Conservation (phyloP, 2,113 vertebrate genomes). For the Oryzias curvinotus region DNA sequence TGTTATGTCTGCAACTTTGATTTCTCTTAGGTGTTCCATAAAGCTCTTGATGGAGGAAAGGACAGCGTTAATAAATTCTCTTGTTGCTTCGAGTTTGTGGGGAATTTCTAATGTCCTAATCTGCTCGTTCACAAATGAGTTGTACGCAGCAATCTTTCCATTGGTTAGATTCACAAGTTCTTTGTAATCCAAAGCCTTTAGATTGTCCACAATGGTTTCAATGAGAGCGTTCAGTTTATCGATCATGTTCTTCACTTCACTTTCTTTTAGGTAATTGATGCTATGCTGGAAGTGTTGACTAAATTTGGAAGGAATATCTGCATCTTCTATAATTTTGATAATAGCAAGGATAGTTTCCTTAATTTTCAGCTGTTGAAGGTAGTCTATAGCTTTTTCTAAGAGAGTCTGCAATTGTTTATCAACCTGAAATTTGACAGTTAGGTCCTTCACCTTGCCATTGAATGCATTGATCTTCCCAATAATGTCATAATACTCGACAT, state of each 20-base stretch:
- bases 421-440: constrained; percentile 78
- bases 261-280: constrained; percentile 75
- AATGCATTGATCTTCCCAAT: constrained; percentile 75
- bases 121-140: constrained; percentile 71
- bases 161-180: constrained; percentile 81
- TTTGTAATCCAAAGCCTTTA: constrained; percentile 86
- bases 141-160: constrained; percentile 67
- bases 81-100: constrained; percentile 80
- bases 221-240: constrained; percentile 79
- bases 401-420: constrained; percentile 78
- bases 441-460: constrained; percentile 64
- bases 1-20: constrained; percentile 72
- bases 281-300: constrained; percentile 60
- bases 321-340: constrained; percentile 64
- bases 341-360: constrained; percentile 77
- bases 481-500: constrained; percentile 77
- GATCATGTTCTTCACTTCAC: constrained; percentile 78
- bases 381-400: constrained; percentile 77
- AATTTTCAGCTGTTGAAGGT: constrained; percentile 79
- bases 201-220: constrained; percentile 63
- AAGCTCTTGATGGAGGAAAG: constrained; percentile 48
- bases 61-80: constrained; percentile 70
- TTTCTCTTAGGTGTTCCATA: constrained; percentile 73
- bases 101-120: constrained; percentile 81
- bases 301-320: constrained; percentile 70